A percentile compares a stretch with the other conserved stretches of the same genome.
Conservation (phyloP, 2,888 invertebrate genomes). For the Parnassius apollo region DNA sequence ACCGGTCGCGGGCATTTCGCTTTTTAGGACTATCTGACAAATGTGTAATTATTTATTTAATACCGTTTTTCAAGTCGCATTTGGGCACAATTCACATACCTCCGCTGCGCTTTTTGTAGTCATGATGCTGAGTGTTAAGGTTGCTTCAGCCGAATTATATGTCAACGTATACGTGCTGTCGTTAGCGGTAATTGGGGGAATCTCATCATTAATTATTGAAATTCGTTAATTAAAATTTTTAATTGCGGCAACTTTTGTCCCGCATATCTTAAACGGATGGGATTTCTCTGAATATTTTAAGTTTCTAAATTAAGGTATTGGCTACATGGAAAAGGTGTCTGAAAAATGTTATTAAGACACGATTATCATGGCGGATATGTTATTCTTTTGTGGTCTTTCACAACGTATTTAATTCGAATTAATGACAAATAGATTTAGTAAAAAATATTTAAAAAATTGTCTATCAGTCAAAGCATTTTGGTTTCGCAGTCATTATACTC, state of each 20-base stretch:
- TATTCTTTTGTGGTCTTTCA: too few relatives aligned
- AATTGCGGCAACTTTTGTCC: not conserved
- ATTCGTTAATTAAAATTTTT: constrained; percentile 16
- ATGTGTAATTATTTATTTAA: constrained; percentile 82
- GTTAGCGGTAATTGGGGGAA: constrained; percentile 12
- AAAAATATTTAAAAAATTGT: too few relatives aligned
- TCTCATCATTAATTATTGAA: constrained; percentile 18
- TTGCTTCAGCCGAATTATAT: constrained; percentile 40
- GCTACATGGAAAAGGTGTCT: too few relatives aligned
- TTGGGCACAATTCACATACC: constrained; percentile 77
- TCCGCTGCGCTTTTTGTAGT: constrained; percentile 52
- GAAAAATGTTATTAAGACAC: too few relatives aligned
- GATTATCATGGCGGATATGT: too few relatives aligned
- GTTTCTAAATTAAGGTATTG: too few relatives aligned
- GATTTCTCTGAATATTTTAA: too few relatives aligned
- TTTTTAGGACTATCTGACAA: constrained; percentile 79
- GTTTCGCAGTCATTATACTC: too few relatives aligned
- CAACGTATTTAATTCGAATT: too few relatives aligned
- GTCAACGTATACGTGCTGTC: constrained; percentile 7
- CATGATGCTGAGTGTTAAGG: constrained; percentile 43
- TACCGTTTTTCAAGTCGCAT: constrained; percentile 61
- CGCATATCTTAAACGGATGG: not conserved
- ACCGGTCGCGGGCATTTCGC: constrained; percentile 60
- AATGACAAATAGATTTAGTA: too few relatives aligned
- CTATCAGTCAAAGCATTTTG: too few relatives aligned